Evolutionary conservation across 2,888 invertebrate genomes (phyloP).

Genomic region (Coelogynopora nodosa): DNA sequence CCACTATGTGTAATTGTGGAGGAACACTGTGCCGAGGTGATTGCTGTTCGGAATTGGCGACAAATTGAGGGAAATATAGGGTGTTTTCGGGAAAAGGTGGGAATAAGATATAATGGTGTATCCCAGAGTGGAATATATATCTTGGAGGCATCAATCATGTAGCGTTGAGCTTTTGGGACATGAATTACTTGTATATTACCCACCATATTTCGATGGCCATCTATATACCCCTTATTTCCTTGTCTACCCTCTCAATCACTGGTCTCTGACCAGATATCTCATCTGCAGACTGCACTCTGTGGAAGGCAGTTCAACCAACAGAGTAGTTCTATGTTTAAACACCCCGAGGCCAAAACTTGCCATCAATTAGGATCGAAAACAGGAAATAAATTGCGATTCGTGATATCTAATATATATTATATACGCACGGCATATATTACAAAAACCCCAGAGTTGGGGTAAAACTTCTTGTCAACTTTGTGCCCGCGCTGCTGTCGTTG

Average conservation of each 20-base stretch:
- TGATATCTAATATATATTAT: too few species aligned
- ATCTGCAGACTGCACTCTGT: too few species aligned
- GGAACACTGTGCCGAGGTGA: neutral
- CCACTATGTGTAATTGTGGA: neutral
- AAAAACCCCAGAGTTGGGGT: too few species aligned
- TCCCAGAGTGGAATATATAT: too few species aligned
- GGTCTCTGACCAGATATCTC: neutral
- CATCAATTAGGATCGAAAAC: slow-evolving; percentile 15
- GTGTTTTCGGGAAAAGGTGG: neutral
- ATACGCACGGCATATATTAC: too few species aligned
- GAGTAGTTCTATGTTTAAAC: neutral
- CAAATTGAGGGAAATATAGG: neutral
- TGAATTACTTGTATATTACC: neutral
- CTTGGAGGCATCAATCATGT: slow-evolving; percentile 14
- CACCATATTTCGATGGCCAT: too few species aligned
- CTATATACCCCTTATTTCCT: neutral
- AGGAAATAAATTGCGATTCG: neutral
- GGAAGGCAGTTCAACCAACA: neutral
- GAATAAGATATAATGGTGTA: too few species aligned
- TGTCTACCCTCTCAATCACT: neutral
- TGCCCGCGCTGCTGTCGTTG: too few species aligned
- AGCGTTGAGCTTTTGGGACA: neutral
- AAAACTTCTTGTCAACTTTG: too few species aligned
- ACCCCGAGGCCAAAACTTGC: neutral
- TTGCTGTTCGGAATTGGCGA: neutral